A percentile compares a stretch with the other conserved stretches of the same genome.
Evolutionary conservation across 1,140 invertebrate genomes (phyloP).

Genomic region (Dendrolimus kikuchii): DNA sequence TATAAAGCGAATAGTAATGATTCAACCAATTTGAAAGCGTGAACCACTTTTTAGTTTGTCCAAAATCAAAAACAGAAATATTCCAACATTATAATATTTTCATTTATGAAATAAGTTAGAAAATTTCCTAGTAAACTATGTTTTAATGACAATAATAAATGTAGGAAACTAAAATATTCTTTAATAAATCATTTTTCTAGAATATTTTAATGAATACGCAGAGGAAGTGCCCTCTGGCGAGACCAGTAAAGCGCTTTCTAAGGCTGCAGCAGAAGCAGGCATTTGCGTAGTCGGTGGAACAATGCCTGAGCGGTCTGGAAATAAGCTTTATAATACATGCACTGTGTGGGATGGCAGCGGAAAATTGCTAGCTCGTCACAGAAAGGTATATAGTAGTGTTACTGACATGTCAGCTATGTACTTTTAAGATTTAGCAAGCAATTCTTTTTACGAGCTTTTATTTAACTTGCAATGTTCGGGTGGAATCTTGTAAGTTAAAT

Average conservation of each 20-base stretch:
- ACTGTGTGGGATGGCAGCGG: slow-evolving; percentile 90
- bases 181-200: slow-evolving; percentile 37
- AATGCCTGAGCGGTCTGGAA: slow-evolving; percentile 84
- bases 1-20: no score
- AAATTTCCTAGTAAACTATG: no score
- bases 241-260: slow-evolving; percentile 80
- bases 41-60: no score
- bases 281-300: slow-evolving; percentile 92
- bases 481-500: no score
- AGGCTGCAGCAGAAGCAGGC: slow-evolving; percentile 83
- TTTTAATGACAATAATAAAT: no score
- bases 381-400: slow-evolving; percentile 75
- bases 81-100: no score
- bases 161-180: no score
- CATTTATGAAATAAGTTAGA: no score
- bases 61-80: no score
- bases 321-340: slow-evolving; percentile 89
- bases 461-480: no score
- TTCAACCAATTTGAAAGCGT: no score
- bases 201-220: slow-evolving; percentile 89
- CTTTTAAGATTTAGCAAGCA: not conserved
- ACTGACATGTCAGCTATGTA: not conserved
- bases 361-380: slow-evolving; percentile 80
- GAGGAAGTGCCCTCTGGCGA: slow-evolving; percentile 86
- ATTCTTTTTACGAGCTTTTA: no score